Conservation (phyloP, 1,140 invertebrate genomes). For the Bemisia tabaci region DNA sequence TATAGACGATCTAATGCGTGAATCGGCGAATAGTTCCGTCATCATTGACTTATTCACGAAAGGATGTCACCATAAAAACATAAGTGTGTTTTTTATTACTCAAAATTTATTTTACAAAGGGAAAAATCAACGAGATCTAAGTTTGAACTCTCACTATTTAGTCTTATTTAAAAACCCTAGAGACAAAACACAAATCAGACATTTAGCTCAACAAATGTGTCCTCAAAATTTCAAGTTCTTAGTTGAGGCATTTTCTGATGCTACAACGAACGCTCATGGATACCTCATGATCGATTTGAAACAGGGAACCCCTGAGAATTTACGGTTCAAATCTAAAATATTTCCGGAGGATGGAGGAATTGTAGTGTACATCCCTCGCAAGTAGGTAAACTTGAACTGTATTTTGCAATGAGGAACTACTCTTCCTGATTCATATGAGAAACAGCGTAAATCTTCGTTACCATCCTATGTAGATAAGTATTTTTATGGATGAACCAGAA, state of each 20-base stretch:
- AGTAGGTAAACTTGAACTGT: background rate
- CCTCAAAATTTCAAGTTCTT: slow-evolving; percentile 4
- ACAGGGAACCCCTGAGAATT: slow-evolving; percentile 10
- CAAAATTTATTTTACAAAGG: slow-evolving; percentile 33
- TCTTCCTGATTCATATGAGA: background rate
- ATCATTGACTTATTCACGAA: slow-evolving; percentile 34
- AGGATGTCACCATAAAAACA: slow-evolving; percentile 29
- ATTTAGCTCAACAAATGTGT: slow-evolving; percentile 11
- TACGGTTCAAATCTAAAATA: slow-evolving; percentile 9
- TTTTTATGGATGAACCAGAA: background rate
- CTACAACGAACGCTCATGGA: slow-evolving; percentile 7
- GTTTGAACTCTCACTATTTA: slow-evolving; percentile 10
- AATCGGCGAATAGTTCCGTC: slow-evolving; percentile 1
- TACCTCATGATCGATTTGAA: slow-evolving; percentile 13
- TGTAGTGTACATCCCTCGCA: slow-evolving; percentile 22
- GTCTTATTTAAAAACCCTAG: slow-evolving; percentile 14
- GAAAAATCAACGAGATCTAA: slow-evolving; percentile 11
- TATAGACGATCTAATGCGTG: slow-evolving; percentile 16
- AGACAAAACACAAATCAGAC: slow-evolving; percentile 11
- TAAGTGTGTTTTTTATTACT: slow-evolving; percentile 32
- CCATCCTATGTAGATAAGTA: background rate
- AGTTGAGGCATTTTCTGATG: slow-evolving; percentile 8
- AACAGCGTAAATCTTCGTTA: background rate
- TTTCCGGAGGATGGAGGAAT: slow-evolving; percentile 24
- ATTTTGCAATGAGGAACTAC: too few relatives aligned